Evolutionary conservation across 2,888 invertebrate species (phyloP), one percentile per base, ranked within the genome.

Genomic region (Macrophya alboannulata): DNA sequence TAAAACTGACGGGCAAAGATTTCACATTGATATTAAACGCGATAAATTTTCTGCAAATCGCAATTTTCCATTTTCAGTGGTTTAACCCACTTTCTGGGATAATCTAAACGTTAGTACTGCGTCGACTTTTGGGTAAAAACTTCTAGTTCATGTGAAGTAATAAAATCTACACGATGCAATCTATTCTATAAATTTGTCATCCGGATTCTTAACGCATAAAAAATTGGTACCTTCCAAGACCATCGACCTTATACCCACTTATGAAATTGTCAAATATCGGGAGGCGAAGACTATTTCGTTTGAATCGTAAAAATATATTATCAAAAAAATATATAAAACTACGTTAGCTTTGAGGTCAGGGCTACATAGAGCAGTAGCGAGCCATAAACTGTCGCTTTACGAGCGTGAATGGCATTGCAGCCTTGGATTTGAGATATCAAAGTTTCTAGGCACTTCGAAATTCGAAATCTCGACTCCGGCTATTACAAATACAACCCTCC

Each of bases 351-450:
- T 25, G 55, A 55, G 51, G 59, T 62, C 43, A n/a, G 40, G 25
- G 6, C 51, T 31, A 21, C 17, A 62, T 12, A 45, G 77, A 40
- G 6, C 37, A 79, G 55, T 59, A 40, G 55, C 17, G n/a, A 79
- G 79, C 10, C 40, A 79, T 79, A 79, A 81, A 59, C 59, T 43
- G 21, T 43, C 6, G 79, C 62, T 81, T 62, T 81, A 81, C 59
- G 81, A 81, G 37, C 62, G 21, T 62, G 43, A 21, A 62, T 62
- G 59, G 81, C 62, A 81, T 25, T 21, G 31, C 45, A 68, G 81
- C 40, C 40, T 59, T 81, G 43, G n/a, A 43, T 81, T n/a, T 81
- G 62, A 40, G 43, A 31, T n/a, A 81, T 62, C 40, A 37, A 31
- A 43, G 43, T 81, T 62, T 43, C 31, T 15, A 21, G 62, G 12